Conservation (phyloP, 2,888 invertebrate genomes). For the Mimachlamys varia region DNA sequence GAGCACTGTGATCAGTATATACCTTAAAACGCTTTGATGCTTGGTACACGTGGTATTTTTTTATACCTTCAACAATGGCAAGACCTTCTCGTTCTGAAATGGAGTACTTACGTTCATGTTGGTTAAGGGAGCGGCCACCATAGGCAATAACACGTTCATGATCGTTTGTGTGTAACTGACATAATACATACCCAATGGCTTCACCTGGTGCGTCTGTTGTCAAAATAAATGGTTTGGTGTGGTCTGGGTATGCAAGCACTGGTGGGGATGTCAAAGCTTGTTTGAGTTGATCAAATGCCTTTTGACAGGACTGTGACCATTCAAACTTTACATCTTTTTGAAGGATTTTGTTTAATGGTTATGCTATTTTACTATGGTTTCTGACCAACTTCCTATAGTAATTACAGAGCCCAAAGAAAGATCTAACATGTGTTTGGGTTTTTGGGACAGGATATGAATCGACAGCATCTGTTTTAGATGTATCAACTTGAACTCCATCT, state of each 20-base stretch:
- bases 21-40: constrained; percentile 49
- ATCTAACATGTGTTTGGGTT: neutral
- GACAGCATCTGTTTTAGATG: constrained; percentile 34
- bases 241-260: constrained; percentile 58
- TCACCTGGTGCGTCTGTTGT: constrained; percentile 58
- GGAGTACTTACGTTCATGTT: constrained; percentile 50
- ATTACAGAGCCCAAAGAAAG: neutral
- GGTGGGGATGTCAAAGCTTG: constrained; percentile 54
- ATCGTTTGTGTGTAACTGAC: constrained; percentile 51
- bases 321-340: constrained; percentile 41
- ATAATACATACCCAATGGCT: constrained; percentile 55
- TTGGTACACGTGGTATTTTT: constrained; percentile 53
- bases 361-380: constrained; percentile 44
- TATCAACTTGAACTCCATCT: constrained; percentile 37
- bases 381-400: constrained; percentile 46
- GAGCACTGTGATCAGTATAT: constrained; percentile 55
- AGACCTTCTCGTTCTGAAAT: constrained; percentile 52
- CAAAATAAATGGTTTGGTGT: constrained; percentile 54
- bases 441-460: neutral
- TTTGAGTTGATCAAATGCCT: constrained; percentile 65
- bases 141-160: constrained; percentile 54
- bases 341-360: constrained; percentile 38
- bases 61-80: constrained; percentile 53
- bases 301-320: constrained; percentile 46
- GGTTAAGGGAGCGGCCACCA: constrained; percentile 54